Evolutionary conservation across 2,797 vertebrate genomes (phyloP).

Genomic region (Sibirionetta formosa): DNA sequence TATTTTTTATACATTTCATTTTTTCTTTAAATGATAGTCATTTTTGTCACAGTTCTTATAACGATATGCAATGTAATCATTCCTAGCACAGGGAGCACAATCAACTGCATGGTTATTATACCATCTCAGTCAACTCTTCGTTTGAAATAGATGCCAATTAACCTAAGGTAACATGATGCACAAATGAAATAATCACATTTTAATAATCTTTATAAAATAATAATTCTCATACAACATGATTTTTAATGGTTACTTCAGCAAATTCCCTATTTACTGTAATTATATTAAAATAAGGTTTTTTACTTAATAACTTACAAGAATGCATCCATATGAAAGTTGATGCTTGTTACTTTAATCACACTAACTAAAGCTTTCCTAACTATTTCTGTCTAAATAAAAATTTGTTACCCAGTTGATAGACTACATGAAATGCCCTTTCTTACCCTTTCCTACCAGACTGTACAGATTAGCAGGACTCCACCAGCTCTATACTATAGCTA

Average conservation of each 20-base stretch:
- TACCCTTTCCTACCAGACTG: not conserved
- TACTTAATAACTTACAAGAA: not conserved
- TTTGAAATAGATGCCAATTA: conserved; percentile 40
- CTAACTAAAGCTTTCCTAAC: not conserved
- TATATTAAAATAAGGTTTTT: not conserved
- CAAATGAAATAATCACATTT: not conserved
- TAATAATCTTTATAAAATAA: not conserved
- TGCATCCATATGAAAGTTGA: not conserved
- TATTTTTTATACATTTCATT: not conserved
- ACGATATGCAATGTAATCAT: not conserved
- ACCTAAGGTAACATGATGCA: not conserved
- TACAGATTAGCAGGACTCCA: not conserved
- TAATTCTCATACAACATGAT: not conserved
- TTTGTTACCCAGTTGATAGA: not conserved
- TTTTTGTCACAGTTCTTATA: not conserved
- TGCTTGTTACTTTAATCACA: not conserved
- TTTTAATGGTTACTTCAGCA: not conserved
- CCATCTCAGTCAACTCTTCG: not conserved
- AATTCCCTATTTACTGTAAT: not conserved
- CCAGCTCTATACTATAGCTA: not conserved
- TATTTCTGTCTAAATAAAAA: not conserved
- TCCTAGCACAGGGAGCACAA: not conserved
- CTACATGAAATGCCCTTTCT: not conserved
- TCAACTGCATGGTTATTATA: not conserved
- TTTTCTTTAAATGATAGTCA: not conserved